These are phyloP conservation scores for Antigone vipio DNA, from an alignment of 2,113 vertebrate genomes.

Conservation along the genomic window DNA sequence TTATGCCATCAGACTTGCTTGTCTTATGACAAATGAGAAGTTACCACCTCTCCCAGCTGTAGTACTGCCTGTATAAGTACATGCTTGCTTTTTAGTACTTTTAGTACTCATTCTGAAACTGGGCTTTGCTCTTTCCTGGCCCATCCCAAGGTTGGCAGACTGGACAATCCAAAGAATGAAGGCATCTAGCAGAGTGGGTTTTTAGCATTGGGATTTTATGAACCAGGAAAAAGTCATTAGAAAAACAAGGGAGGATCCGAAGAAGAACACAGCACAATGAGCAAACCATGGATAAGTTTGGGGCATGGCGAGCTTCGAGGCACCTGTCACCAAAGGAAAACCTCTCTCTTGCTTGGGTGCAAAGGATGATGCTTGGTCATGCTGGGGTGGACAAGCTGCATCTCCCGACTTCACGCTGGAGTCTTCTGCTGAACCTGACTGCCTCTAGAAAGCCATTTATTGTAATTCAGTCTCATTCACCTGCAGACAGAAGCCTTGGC, in stretches of 20 bases:
- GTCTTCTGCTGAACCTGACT: background rate
- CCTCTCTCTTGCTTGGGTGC: background rate
- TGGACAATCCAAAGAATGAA: background rate
- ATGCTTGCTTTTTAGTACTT: background rate
- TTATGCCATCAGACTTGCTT: background rate
- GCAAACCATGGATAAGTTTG: background rate
- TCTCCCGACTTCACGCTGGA: rapidly evolving
- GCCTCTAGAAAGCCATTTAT: background rate
- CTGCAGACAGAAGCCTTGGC: background rate
- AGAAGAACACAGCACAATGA: background rate
- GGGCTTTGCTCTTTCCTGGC: background rate
- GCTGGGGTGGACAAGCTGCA: background rate
- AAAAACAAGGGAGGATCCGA: rapidly evolving
- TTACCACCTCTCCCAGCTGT: background rate
- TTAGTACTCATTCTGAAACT: background rate
- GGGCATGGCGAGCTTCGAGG: rapidly evolving
- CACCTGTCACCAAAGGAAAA: background rate
- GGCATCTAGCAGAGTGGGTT: background rate
- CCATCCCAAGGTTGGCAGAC: background rate
- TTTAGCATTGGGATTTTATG: rapidly evolving
- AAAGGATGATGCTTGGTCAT: rapidly evolving
- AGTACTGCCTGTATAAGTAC: rapidly evolving
- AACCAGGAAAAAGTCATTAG: background rate
- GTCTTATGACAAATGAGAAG: background rate
- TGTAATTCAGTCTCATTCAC: background rate